Conservation (phyloP, 92 coral and sea anemone species). For the Epizoanthus stellaris region DNA sequence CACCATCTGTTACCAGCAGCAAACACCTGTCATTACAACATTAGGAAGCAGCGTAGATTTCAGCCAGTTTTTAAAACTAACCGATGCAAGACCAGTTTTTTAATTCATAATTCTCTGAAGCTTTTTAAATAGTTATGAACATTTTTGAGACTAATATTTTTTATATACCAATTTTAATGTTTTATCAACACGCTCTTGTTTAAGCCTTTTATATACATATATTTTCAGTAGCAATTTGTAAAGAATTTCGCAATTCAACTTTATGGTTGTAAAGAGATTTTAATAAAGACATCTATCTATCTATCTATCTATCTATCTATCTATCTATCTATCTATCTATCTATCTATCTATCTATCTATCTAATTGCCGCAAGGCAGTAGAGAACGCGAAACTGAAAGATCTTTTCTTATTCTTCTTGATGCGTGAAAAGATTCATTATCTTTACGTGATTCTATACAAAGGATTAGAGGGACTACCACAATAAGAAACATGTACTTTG, state of each 20-base stretch:
- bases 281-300: too few species aligned
- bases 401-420: too few species aligned
- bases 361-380: too few species aligned
- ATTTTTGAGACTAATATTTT: too few species aligned
- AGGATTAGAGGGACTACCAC: too few species aligned
- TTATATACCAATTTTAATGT: slow-evolving; percentile 16
- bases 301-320: too few species aligned
- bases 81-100: slow-evolving; percentile 11
- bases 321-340: too few species aligned
- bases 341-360: too few species aligned
- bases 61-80: slow-evolving; percentile 18
- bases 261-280: background rate
- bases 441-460: too few species aligned
- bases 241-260: slow-evolving; percentile 10
- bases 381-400: too few species aligned
- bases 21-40: background rate
- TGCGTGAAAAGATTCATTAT: too few species aligned
- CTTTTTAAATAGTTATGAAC: background rate
- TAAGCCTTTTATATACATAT: slow-evolving; percentile 5
- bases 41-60: slow-evolving; percentile 14
- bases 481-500: too few species aligned
- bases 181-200: slow-evolving; percentile 8
- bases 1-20: background rate
- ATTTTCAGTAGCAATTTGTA: background rate
- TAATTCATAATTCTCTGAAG: slow-evolving; percentile 4